phyloP scores from a whole-genome alignment of 2,888 invertebrate genomes.

The Synergus japonicus region DNA sequence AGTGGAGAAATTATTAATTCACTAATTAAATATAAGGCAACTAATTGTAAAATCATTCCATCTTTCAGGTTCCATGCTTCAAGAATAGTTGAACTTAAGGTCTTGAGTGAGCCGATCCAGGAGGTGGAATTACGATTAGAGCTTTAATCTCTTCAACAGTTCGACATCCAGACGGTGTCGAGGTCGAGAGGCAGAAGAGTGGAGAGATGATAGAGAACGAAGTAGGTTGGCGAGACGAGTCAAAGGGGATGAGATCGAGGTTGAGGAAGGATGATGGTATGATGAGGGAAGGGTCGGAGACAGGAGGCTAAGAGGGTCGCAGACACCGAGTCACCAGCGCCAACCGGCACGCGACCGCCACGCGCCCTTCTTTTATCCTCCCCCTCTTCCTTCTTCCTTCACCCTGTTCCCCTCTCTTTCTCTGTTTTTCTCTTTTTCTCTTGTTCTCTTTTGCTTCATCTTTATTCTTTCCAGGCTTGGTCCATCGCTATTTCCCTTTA shows the following conservation, averaged over 20 bases:
- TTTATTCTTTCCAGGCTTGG: conserved; percentile 52
- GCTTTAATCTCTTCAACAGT: not conserved
- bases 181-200: conserved; percentile 11
- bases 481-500: conserved; percentile 52
- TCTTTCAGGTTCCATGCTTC: not conserved
- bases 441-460: conserved; percentile 38
- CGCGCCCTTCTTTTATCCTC: conserved; percentile 67
- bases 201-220: conserved; percentile 32
- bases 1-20: too few species aligned
- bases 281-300: conserved; percentile 43
- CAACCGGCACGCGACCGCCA: conserved; percentile 74
- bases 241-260: conserved; percentile 32
- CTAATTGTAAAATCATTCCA: not conserved
- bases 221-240: conserved; percentile 18
- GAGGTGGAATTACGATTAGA: not conserved
- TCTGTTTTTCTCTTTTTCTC: conserved; percentile 26
- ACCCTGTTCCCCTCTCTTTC: not conserved
- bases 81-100: not conserved
- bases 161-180: not conserved
- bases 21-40: too few species aligned
- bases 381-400: conserved; percentile 14
- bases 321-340: conserved; percentile 45
- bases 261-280: not conserved
- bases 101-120: not conserved
- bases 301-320: conserved; percentile 41